phyloP scores from a whole-genome alignment of 2,797 vertebrate genomes.

The Tarsius wallacei region DNA sequence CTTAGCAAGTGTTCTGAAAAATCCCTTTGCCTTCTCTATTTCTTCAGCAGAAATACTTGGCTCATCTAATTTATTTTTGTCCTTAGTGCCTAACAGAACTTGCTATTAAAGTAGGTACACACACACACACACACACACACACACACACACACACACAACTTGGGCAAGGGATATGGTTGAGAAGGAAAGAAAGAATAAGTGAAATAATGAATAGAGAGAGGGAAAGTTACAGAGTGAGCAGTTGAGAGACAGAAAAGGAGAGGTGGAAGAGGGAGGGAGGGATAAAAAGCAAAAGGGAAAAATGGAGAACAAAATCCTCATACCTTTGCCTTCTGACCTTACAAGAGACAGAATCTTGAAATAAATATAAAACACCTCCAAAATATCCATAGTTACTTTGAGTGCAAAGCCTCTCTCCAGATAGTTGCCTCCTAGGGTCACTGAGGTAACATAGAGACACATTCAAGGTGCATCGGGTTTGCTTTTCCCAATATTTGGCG shows the following conservation, averaged over 20 bases:
- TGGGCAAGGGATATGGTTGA: not conserved
- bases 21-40: not conserved
- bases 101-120: not conserved
- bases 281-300: not conserved
- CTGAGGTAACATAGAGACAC: not conserved
- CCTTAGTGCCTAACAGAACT: not conserved
- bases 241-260: not conserved
- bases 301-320: not conserved
- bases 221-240: not conserved
- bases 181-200: not conserved
- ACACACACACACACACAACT: not conserved
- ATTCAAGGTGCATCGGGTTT: not conserved
- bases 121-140: not conserved
- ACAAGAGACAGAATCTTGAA: conserved; percentile 34
- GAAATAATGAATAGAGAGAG: not conserved
- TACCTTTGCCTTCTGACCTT: not conserved
- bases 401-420: not conserved
- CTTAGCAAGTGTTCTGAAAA: conserved; percentile 39
- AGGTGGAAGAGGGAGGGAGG: not conserved
- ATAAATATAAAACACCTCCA: not conserved
- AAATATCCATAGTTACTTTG: not conserved
- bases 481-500: not conserved
- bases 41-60: not conserved
- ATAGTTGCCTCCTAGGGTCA: not conserved
- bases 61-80: not conserved